Evolutionary conservation across 1,140 invertebrate species (phyloP).

Genomic region (Drosophila equinoxialis): DNA sequence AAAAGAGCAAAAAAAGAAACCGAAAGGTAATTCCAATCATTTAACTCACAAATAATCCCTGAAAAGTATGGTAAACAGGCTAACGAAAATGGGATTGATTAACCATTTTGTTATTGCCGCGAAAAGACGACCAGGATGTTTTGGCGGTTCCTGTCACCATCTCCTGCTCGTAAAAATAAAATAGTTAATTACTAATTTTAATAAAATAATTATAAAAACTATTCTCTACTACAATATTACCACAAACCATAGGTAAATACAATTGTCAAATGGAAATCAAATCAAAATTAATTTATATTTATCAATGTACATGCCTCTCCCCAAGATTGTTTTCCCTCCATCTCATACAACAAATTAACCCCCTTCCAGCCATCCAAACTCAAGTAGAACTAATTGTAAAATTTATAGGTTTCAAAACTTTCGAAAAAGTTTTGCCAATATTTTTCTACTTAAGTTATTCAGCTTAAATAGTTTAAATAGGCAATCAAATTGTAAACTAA

Average conservation of each 20-base stretch:
- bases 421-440: slow-evolving; percentile 32
- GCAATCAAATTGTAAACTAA: slow-evolving; percentile 31
- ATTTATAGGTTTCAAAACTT: background rate
- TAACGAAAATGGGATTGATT: background rate
- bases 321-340: background rate
- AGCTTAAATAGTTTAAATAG: slow-evolving; percentile 63
- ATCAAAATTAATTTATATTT: slow-evolving; percentile 71
- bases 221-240: slow-evolving; percentile 15
- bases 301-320: slow-evolving; percentile 3
- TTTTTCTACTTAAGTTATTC: slow-evolving; percentile 58
- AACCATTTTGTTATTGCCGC: no score
- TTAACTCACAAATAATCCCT: slow-evolving; percentile 14
- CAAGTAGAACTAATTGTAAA: slow-evolving; percentile 10
- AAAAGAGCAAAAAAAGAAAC: slow-evolving; percentile 33
- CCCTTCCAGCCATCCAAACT: slow-evolving; percentile 8
- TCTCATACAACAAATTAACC: background rate
- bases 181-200: slow-evolving; percentile 72
- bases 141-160: background rate
- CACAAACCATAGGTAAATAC: slow-evolving; percentile 64
- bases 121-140: background rate
- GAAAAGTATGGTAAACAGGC: background rate
- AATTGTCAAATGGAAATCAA: slow-evolving; percentile 63
- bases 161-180: slow-evolving; percentile 27
- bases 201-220: slow-evolving; percentile 59
- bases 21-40: slow-evolving; percentile 56